Evolutionary conservation across 2,888 invertebrate genomes (phyloP).

Genomic region (Athalia rosae): DNA sequence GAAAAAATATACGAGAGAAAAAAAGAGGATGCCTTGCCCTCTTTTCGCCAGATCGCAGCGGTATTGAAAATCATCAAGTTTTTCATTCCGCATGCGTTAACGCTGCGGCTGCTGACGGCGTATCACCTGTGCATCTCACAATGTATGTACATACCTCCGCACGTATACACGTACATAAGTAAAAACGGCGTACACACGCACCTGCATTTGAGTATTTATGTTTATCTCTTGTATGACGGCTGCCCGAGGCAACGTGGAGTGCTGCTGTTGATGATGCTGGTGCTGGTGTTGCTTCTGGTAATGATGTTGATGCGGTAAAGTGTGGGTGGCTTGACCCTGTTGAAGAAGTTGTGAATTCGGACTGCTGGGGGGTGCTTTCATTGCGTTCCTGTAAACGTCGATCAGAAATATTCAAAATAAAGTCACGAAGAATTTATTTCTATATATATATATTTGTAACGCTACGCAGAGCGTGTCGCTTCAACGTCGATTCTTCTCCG

Average conservation of each 20-base stretch:
- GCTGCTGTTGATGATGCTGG: constrained; percentile 76
- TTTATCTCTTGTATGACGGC: constrained; percentile 77
- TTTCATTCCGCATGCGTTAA: no score
- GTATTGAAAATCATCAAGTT: no score
- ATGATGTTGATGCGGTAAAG: constrained; percentile 73
- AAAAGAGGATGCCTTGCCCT: no score
- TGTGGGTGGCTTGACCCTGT: constrained; percentile 69
- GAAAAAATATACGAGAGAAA: no score
- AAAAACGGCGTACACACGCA: constrained; percentile 49
- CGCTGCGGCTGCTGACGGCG: no score
- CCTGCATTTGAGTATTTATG: constrained; percentile 73
- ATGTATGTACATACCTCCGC: no score
- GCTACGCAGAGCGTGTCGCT: no score
- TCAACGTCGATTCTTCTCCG: constrained; percentile 11
- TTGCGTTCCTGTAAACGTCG: constrained; percentile 71
- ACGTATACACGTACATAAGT: no score
- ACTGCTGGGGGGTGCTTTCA: constrained; percentile 79
- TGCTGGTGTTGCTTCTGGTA: constrained; percentile 63
- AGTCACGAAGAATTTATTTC: constrained; percentile 20
- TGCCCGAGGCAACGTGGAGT: constrained; percentile 74
- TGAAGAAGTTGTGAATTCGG: constrained; percentile 72
- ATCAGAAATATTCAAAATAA: constrained; percentile 30
- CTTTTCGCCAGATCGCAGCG: no score
- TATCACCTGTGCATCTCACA: no score
- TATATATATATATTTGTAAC: no score